Conservation (phyloP, 2,797 vertebrate genomes). For the Spinibarbus caldwelli region DNA sequence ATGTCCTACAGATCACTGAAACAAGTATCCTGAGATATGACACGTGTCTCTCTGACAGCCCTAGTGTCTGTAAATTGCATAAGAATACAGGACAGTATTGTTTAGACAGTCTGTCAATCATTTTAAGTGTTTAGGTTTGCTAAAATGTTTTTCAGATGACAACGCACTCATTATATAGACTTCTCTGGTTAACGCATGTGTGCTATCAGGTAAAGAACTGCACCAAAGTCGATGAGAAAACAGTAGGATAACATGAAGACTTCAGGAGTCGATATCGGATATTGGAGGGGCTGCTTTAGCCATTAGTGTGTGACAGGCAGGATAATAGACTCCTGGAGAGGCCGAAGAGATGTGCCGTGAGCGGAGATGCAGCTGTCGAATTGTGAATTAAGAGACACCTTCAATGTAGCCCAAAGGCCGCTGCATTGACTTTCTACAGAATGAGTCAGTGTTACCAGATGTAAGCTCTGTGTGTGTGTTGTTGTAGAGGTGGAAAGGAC, state of each 20-base stretch:
- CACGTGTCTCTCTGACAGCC: background rate
- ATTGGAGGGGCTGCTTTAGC: background rate
- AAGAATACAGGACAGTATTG: background rate
- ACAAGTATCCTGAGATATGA: background rate
- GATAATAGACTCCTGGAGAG: slow-evolving; percentile 36
- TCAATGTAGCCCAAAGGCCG: slow-evolving; percentile 27
- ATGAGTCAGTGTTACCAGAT: slow-evolving; percentile 19
- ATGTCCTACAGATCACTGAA: background rate
- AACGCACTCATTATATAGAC: background rate
- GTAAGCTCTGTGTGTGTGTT: slow-evolving; percentile 4
- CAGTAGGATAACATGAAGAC: background rate
- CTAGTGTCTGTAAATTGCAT: background rate
- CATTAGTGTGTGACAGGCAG: slow-evolving; percentile 10
- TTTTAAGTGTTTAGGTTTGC: background rate
- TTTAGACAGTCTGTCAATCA: background rate
- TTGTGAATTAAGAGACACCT: slow-evolving; percentile 17
- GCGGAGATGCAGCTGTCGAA: slow-evolving; percentile 27
- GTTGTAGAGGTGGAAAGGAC: background rate
- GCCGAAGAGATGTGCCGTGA: slow-evolving; percentile 18
- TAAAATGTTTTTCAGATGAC: background rate
- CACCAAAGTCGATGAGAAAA: background rate
- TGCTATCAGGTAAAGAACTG: background rate
- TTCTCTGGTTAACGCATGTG: background rate
- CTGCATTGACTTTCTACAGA: slow-evolving; percentile 27
- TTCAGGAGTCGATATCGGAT: slow-evolving; percentile 2